Evolutionary conservation across 1,140 invertebrate species (phyloP), one percentile per base, ranked within the genome.

Genomic region (Samia ricini): DNA sequence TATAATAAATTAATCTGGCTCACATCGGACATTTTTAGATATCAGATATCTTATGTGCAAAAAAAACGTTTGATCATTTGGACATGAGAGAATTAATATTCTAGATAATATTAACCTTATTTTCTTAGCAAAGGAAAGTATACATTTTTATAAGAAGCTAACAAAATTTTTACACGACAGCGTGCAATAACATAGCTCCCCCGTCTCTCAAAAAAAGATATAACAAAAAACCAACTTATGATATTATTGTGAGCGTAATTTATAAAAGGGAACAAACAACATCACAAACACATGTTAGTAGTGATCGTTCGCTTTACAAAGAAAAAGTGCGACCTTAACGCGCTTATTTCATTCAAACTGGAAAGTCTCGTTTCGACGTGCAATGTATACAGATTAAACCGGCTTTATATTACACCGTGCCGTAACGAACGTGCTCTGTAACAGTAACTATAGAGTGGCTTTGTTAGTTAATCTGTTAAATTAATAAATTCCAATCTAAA

Each of bases 341-440:
- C 59, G 49, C 66, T 61, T 49, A 62, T 76, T 78, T 69, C 68
- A 75, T 72, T 77, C 72, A 72, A 77, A 72, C 64, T 66, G 63
- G 68, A 60, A 74, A 66, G 60, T 62, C 58, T 74, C 60, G 66
- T 66, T 60, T 57, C 56, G 54, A 76, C 71, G 74, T 79, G 74
- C 54, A 63, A 54, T 21, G 70, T 42, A 60, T 77, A 48, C 59
- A 56, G 64, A 78, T 71, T 64, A 64, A 59, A 49, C 22, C 63
- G 42, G 3, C 24, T 33, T 49, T 12, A 42, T 55, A 26, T 68
- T 51, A 72, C 70, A 74, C 66, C 58, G 62, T 19, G 8, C 23
- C 22, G 67, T 64, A 63, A 52, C 18, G 26, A 10, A 26, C 33
- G 33, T 21, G 51, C 20, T 2, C 19, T 5, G 23, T 21, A 21